Evolutionary conservation across 2,797 vertebrate genomes (phyloP).

Genomic region (Anas acuta): DNA sequence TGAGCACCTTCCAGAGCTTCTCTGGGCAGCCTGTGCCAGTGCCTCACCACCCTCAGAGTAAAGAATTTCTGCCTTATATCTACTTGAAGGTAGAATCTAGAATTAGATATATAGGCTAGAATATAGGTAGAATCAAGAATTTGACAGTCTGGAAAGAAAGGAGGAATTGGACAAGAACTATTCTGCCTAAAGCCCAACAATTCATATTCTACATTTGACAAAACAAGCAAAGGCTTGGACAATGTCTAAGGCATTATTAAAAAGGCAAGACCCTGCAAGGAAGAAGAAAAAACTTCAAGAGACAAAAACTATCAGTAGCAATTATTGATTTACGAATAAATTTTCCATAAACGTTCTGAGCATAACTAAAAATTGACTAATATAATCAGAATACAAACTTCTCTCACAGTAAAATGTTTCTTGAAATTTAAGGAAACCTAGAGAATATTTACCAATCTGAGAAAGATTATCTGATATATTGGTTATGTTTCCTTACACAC

Average conservation of each 20-base stretch:
- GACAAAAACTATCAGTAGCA: background rate
- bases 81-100: background rate
- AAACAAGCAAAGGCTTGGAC: background rate
- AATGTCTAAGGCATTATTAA: background rate
- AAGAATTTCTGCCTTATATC: no score
- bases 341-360: background rate
- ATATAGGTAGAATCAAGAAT: background rate
- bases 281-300: background rate
- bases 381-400: background rate
- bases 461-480: background rate
- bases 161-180: background rate
- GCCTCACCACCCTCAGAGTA: no score
- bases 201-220: background rate
- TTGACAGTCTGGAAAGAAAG: background rate
- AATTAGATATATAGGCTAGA: no score
- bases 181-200: background rate
- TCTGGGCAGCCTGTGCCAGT: no score
- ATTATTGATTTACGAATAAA: background rate
- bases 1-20: no score
- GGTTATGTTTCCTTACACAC: background rate
- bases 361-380: background rate
- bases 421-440: background rate
- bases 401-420: background rate
- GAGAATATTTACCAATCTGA: background rate
- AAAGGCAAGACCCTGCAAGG: background rate